A percentile compares a stretch with the other conserved stretches of the same genome.
These are phyloP conservation scores for Masticophis lateralis DNA, from an alignment of 2,797 vertebrate genomes.

Conservation along the genomic window DNA sequence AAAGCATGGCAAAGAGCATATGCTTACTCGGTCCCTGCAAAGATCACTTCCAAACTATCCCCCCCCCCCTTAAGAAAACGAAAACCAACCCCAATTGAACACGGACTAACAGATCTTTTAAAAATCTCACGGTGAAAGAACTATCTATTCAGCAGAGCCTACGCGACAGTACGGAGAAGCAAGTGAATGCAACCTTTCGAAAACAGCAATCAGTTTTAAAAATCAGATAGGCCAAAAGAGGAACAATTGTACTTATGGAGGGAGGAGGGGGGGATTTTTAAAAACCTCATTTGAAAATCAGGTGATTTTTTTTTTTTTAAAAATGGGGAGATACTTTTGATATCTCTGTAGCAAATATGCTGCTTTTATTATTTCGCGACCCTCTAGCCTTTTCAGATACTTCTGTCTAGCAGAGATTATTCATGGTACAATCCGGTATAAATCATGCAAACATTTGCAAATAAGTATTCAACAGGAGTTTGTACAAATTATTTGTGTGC, in stretches of 20 bases:
- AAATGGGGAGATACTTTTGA: constrained; percentile 35
- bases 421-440: neutral
- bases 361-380: neutral
- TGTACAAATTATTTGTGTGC: constrained; percentile 13
- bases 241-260: constrained; percentile 10
- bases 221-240: constrained; percentile 30
- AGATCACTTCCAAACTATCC: constrained; percentile 1
- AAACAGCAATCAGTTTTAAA: constrained; percentile 7
- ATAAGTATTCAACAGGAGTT: constrained; percentile 1
- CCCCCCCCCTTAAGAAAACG: neutral
- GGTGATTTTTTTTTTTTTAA: neutral
- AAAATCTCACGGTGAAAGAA: constrained; percentile 32
- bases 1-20: constrained; percentile 71
- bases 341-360: constrained; percentile 14
- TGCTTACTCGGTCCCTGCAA: constrained; percentile 38
- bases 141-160: constrained; percentile 21
- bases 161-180: neutral
- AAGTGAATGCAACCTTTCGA: neutral
- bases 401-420: constrained; percentile 6
- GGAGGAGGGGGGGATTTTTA: neutral
- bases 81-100: neutral
- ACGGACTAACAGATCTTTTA: constrained; percentile 43
- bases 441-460: neutral
- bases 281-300: constrained; percentile 32
- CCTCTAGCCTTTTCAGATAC: neutral